Base-by-base conservation (phyloP, 2,797 vertebrate species). In the Neopelma chrysocephalum region DNA sequence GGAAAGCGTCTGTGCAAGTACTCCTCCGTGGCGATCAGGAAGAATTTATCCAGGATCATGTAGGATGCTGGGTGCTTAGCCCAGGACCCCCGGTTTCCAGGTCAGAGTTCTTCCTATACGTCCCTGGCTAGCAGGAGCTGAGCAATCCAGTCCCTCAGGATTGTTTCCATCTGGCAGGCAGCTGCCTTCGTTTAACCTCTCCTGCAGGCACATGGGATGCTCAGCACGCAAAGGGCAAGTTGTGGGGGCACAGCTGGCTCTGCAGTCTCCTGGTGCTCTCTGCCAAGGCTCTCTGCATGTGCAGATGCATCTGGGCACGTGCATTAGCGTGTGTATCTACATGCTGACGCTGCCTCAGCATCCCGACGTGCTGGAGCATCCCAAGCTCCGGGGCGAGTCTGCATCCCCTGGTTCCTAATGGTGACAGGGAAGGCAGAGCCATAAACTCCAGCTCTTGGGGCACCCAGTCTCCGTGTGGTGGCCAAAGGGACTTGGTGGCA, bases 401-500 rank as follows among this genome's bases (percentile, higher is more conserved):
- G 50, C 25, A 48, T 34, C 32, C 56, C 10, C 31, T 27, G 38
- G 17, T 13, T 77, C 65, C 20, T 43, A 19, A 3, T 4, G 15
- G 26, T 64, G 42, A 26, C 38, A 64, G 53, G 43, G 50, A 72
- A 78, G 26, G n/a, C 58, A 83, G 38, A 60, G 38, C 38, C 27
- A 2, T 15, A 10, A 43, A 12, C 7, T 82, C 22, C 50, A 31
- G 29, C 23, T 79, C 25, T 73, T 6, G 15, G 9, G 6, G 26
- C 2, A 8, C 25, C 19, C 31, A 19, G 25, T n/a, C 13, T 14
- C 23, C 0, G 2, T 5, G 38, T 3, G 18, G 18, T 6, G 76
- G 20, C 43, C 43, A 10, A 10, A 38, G 26, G 45, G 53, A 23
- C 20, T 5, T 5, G 58, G 15, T 34, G 69, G 26, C 36, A 4